phyloP scores from a whole-genome alignment of 2,888 invertebrate genomes.

The Bugula neritina region DNA sequence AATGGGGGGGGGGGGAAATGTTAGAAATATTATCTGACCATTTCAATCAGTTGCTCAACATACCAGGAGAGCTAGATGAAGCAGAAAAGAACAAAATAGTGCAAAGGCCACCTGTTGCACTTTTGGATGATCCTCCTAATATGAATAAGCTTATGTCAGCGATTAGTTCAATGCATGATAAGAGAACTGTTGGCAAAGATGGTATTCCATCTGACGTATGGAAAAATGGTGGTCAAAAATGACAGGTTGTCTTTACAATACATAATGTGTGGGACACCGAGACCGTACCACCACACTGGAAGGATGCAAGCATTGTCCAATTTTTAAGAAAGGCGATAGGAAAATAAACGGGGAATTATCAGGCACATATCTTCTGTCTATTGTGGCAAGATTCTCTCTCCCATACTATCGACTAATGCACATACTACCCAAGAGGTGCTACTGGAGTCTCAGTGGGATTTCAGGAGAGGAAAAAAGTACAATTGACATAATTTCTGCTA shows the following conservation, averaged over 20 bases:
- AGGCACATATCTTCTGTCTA: slow-evolving; percentile 7
- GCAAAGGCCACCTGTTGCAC: no score
- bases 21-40: slow-evolving; percentile 31
- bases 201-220: slow-evolving; percentile 30
- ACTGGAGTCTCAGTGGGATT: slow-evolving; percentile 3
- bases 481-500: no score
- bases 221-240: no score
- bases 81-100: no score
- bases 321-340: no score
- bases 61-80: no score
- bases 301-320: slow-evolving; percentile 14
- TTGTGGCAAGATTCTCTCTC: no score
- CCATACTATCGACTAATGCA: no score
- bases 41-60: no score
- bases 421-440: no score
- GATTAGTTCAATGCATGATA: slow-evolving; percentile 13
- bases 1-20: slow-evolving; percentile 28
- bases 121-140: no score
- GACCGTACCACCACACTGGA: background rate
- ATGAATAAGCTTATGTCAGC: slow-evolving; percentile 21
- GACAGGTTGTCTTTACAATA: slow-evolving; percentile 17
- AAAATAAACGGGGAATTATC: no score
- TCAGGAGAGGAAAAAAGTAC: slow-evolving; percentile 19
- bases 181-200: slow-evolving; percentile 29
- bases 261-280: slow-evolving; percentile 20